Evolutionary conservation across 2,888 invertebrate genomes (phyloP).

Genomic region (Bugulina stolonifera): DNA sequence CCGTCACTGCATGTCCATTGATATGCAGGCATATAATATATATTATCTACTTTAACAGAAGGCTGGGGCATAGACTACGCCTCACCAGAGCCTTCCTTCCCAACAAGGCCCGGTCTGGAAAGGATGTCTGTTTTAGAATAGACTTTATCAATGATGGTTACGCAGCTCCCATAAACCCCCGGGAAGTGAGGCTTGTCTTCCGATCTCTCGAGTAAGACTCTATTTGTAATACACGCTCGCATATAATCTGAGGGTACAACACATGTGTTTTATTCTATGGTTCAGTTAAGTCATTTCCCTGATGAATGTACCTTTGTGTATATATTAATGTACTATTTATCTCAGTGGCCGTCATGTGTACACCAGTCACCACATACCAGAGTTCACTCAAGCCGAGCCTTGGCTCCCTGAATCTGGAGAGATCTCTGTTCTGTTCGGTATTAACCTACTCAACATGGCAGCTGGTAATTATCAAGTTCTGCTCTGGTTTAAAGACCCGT

Average conservation of each 20-base stretch:
- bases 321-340: no score
- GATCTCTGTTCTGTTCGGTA: no score
- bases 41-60: constrained; percentile 21
- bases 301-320: no score
- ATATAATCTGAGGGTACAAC: no score
- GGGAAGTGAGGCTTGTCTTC: constrained; percentile 28
- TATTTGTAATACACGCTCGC: no score
- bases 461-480: constrained; percentile 26
- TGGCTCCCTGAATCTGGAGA: constrained; percentile 30
- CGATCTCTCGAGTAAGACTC: no score
- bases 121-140: constrained; percentile 28
- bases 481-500: constrained; percentile 29
- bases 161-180: constrained; percentile 30
- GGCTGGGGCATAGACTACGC: constrained; percentile 30
- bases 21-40: no score
- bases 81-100: constrained; percentile 28
- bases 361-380: constrained; percentile 25
- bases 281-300: no score
- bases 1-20: no score
- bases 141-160: constrained; percentile 30
- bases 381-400: constrained; percentile 27
- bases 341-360: constrained; percentile 3
- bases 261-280: no score
- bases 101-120: not conserved
- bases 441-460: not conserved